Conservation (phyloP, 2,888 invertebrate species). For the Phaedon cochleariae region DNA sequence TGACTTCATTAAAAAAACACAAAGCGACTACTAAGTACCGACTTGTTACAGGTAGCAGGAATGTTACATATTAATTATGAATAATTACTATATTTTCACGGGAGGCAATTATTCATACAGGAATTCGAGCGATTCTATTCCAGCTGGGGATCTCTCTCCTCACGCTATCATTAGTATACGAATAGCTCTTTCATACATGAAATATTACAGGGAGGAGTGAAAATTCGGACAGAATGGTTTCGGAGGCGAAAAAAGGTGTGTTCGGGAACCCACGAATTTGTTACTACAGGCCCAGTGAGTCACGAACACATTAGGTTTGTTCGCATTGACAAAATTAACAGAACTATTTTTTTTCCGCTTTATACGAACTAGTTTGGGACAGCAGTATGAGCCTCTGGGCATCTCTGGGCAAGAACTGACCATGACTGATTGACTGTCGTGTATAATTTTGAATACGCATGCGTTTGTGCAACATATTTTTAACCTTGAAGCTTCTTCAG, state of each 20-base stretch:
- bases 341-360: too few species aligned
- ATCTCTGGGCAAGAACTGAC: too few species aligned
- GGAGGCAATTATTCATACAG: slow-evolving; percentile 27
- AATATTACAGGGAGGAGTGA: not conserved
- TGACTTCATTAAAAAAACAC: slow-evolving; percentile 21
- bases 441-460: too few species aligned
- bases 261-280: not conserved
- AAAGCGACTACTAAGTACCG: slow-evolving; percentile 5
- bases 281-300: not conserved
- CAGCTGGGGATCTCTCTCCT: slow-evolving; percentile 25
- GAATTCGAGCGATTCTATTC: slow-evolving; percentile 26
- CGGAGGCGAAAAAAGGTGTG: not conserved
- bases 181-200: not conserved
- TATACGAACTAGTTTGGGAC: too few species aligned
- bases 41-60: slow-evolving; percentile 9
- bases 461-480: too few species aligned
- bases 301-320: too few species aligned
- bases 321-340: too few species aligned
- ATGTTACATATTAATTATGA: slow-evolving; percentile 33
- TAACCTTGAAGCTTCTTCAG: too few species aligned
- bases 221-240: not conserved
- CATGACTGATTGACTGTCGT: too few species aligned
- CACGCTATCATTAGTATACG: slow-evolving; percentile 28
- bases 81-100: slow-evolving; percentile 32
- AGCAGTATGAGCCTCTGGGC: too few species aligned